These are phyloP conservation scores for Agapostemon virescens DNA, from an alignment of 2,888 invertebrate genomes.

Conservation along the genomic window DNA sequence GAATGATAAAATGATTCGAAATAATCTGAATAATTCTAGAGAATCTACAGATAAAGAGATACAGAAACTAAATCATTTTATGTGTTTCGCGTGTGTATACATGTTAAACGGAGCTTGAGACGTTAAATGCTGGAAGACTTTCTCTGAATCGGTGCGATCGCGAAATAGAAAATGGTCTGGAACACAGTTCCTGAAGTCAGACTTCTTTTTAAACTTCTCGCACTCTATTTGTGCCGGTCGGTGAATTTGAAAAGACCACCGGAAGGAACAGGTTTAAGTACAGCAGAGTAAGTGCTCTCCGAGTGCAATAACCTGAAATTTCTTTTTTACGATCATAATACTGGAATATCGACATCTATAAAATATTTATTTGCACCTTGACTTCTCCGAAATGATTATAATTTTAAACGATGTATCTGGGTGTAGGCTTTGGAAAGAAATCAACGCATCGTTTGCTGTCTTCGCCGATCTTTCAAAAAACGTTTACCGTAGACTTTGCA, in stretches of 20 bases:
- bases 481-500: neutral
- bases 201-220: slow-evolving; percentile 7
- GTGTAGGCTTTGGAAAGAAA: neutral
- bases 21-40: too few relatives aligned
- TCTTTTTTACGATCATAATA: neutral
- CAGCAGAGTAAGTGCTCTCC: neutral
- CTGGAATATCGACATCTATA: neutral
- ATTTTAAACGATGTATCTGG: neutral
- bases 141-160: neutral
- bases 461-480: too few relatives aligned
- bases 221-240: slow-evolving; percentile 10
- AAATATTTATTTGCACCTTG: neutral
- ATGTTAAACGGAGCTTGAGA: neutral
- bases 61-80: neutral
- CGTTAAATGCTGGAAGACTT: neutral
- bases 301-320: neutral
- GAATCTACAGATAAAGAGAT: neutral
- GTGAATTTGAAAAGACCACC: neutral
- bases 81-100: neutral
- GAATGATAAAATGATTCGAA: too few relatives aligned
- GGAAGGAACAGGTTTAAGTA: neutral
- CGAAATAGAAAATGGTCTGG: neutral
- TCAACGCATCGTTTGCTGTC: neutral
- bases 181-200: neutral
- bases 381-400: neutral